A percentile compares a stretch with the other conserved stretches of the same genome.
Conservation (phyloP, 1,140 invertebrate genomes). For the Drosophila melanogaster region DNA sequence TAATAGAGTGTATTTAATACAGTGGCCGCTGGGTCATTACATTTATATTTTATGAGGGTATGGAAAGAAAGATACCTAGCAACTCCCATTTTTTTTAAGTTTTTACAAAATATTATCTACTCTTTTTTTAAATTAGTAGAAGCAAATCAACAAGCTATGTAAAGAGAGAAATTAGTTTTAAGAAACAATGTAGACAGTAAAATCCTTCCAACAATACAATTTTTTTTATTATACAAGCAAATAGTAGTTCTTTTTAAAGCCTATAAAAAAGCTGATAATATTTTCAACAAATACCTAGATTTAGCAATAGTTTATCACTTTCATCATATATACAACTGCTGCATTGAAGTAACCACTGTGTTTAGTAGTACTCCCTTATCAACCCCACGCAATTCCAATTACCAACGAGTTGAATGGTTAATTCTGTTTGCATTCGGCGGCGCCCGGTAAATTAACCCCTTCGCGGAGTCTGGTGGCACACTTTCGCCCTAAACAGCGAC, state of each 20-base stretch:
- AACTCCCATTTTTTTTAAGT: too few species aligned
- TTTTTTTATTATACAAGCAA: too few species aligned
- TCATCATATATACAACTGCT: background rate
- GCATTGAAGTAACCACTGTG: slow-evolving; percentile 15
- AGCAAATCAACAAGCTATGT: too few species aligned
- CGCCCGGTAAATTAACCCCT: slow-evolving; percentile 53
- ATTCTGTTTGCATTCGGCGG: slow-evolving; percentile 72
- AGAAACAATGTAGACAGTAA: too few species aligned
- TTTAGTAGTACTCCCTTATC: slow-evolving; percentile 7
- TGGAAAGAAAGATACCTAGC: background rate
- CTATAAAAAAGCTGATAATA: too few species aligned
- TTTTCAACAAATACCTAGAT: too few species aligned
- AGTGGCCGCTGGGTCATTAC: slow-evolving; percentile 1
- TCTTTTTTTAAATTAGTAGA: too few species aligned
- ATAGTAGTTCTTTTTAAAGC: too few species aligned
- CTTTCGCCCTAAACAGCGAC: slow-evolving; percentile 46
- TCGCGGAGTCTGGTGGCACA: slow-evolving; percentile 43
- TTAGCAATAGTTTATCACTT: background rate
- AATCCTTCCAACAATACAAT: too few species aligned
- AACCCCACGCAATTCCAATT: slow-evolving; percentile 24
- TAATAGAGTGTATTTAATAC: slow-evolving; percentile 28
- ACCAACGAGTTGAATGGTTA: slow-evolving; percentile 58
- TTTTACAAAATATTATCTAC: background rate
- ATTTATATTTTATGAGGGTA: background rate
- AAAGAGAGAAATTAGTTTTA: too few species aligned